Percentiles rank a stretch among this genome's conserved stretches.
These are phyloP conservation scores for Solenopsis invicta DNA, from an alignment of 1,140 invertebrate genomes.

Conservation along the genomic window DNA sequence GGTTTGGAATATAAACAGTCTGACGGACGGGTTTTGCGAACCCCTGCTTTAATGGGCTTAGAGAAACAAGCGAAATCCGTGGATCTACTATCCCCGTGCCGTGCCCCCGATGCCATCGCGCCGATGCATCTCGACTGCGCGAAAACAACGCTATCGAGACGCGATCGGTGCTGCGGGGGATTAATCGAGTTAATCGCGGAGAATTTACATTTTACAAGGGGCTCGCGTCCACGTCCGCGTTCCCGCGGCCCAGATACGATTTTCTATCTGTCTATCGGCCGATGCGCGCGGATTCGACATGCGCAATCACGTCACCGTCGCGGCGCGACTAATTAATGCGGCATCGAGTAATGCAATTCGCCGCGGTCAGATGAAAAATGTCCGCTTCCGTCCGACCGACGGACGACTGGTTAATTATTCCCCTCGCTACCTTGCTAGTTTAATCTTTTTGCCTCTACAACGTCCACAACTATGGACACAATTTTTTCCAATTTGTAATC, in stretches of 20 bases:
- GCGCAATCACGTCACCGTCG: constrained; percentile 43
- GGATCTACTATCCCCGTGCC: not conserved
- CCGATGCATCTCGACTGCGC: constrained; percentile 2
- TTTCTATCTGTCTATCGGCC: constrained; percentile 22
- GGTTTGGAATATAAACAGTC: not conserved
- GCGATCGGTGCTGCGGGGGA: not conserved
- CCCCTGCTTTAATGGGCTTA: not conserved
- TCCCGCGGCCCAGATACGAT: constrained; percentile 17
- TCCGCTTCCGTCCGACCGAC: constrained; percentile 10
- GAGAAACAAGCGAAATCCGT: constrained; percentile 3
- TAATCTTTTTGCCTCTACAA: not conserved
- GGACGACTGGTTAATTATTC: constrained; percentile 49
- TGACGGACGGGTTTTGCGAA: not conserved
- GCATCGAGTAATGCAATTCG: constrained; percentile 47
- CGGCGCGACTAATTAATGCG: constrained; percentile 59
- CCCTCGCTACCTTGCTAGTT: constrained; percentile 13
- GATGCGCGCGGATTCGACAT: constrained; percentile 27
- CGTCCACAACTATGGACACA: constrained; percentile 28
- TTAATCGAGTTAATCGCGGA: constrained; percentile 67
- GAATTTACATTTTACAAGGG: constrained; percentile 73
- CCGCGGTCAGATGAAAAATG: constrained; percentile 10
- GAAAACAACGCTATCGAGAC: constrained; percentile 46
- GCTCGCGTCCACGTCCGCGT: not conserved
- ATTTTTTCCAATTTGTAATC: constrained; percentile 7
- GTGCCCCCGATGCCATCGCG: not conserved